Percentiles rank a stretch among this genome's conserved stretches.
Conservation (phyloP, 2,888 invertebrate species). For the Lasioglossum villosulum region DNA sequence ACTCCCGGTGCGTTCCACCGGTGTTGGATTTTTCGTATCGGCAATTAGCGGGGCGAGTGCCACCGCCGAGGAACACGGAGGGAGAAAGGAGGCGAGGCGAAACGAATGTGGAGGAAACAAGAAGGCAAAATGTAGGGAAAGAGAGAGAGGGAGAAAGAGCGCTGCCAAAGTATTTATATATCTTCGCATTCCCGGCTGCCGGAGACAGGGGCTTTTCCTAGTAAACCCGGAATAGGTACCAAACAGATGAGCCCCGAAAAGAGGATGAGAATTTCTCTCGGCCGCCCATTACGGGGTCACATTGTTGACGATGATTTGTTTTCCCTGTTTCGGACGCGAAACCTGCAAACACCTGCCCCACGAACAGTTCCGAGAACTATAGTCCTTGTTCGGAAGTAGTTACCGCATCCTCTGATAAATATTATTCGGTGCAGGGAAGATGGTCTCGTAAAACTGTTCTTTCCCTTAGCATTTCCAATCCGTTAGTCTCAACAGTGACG, state of each 20-base stretch:
- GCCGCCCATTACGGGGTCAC: constrained; percentile 19
- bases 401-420: neutral
- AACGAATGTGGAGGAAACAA: constrained; percentile 18
- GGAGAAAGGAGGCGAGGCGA: constrained; percentile 23
- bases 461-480: neutral
- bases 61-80: constrained; percentile 22
- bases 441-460: neutral
- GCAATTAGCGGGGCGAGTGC: constrained; percentile 67
- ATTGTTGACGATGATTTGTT: constrained; percentile 54
- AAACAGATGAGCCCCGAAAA: constrained; percentile 55
- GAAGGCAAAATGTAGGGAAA: constrained; percentile 12
- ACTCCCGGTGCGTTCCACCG: constrained; percentile 29
- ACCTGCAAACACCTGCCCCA: constrained; percentile 49
- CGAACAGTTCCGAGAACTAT: constrained; percentile 33
- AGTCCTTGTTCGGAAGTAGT: neutral
- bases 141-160: constrained; percentile 18
- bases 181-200: constrained; percentile 67
- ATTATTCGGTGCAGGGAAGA: neutral
- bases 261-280: constrained; percentile 39
- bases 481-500: neutral
- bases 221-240: constrained; percentile 80
- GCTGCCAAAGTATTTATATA: constrained; percentile 69
- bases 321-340: constrained; percentile 18
- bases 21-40: constrained; percentile 68
- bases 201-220: constrained; percentile 76